These are phyloP conservation scores for Psilanteris sp. DNA, from an alignment of 1,140 invertebrate genomes.

Conservation along the genomic window DNA sequence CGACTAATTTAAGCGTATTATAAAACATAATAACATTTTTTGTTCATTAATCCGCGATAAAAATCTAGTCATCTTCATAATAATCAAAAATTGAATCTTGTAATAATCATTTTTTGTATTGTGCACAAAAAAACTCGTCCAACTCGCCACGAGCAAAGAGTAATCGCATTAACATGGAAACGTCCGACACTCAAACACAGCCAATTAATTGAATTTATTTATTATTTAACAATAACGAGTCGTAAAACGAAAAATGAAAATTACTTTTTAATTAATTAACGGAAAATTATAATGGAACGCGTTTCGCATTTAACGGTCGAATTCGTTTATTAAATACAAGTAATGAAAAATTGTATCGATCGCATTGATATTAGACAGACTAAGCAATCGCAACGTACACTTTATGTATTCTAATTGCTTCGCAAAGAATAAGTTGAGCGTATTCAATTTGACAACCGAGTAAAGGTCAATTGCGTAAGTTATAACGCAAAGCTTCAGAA, in stretches of 20 bases:
- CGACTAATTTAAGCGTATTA: conserved; percentile 28
- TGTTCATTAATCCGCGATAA: conserved; percentile 17
- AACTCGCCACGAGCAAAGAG: conserved; percentile 2
- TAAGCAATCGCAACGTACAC: too few species aligned
- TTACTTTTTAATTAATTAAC: neutral
- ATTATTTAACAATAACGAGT: conserved; percentile 17
- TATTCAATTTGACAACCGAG: too few species aligned
- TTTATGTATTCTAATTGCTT: too few species aligned
- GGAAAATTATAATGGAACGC: neutral
- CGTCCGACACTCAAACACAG: conserved; percentile 6
- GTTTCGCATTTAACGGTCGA: too few species aligned
- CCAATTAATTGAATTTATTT: conserved; percentile 24
- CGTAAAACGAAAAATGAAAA: neutral
- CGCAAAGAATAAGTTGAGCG: too few species aligned
- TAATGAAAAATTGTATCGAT: too few species aligned
- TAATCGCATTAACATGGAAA: conserved; percentile 31
- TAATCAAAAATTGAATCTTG: conserved; percentile 30
- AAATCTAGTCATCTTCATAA: conserved; percentile 50
- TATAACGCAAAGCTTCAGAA: conserved; percentile 33
- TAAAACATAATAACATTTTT: conserved; percentile 52
- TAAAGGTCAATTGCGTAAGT: conserved; percentile 10
- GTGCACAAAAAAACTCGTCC: conserved; percentile 5
- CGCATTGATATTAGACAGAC: too few species aligned
- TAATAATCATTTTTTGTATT: conserved; percentile 38
- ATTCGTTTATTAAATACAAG: too few species aligned